Base-by-base conservation (phyloP, 2,797 vertebrate species). In the Cossypha dichroa region DNA sequence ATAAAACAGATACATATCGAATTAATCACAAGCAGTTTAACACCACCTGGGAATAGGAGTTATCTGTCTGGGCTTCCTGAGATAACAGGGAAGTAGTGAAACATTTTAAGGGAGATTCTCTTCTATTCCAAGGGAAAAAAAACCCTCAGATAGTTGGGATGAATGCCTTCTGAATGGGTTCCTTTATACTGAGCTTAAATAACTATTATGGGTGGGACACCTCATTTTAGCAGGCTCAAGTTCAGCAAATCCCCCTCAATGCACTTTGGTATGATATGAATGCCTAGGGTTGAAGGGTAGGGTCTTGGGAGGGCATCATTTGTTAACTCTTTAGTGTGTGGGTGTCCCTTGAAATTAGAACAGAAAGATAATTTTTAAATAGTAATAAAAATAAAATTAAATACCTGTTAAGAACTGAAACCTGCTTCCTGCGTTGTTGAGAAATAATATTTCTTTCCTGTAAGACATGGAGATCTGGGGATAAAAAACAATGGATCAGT, bases 211-310 rank as follows among this genome's bases (percentile, higher is more conserved):
- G 28, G 21, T 75, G 76, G 88, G 79, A 94, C 64, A 69, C 15
- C 40, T 87, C 59, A 60, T 93, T 94, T 93, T 76, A 81, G 33
- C 41, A 92, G 40, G 52, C 68, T 93, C 40, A 85, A 62, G 66
- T 72, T 92, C 86, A 91, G 36, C 56, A 88, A 90, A 90, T 93
- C 66, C 66, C 38, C 28, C 58, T 95, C 66, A 77, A 15, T 60
- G 49, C 33, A 76, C 55, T 84, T 85, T 67, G 69, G 72, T 67
- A 94, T 91, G 79, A 64, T 66, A 80, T 84, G 80, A 94, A 94
- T 93, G 64, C 75, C 69, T 59, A 15, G 59, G 56, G 70, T 52
- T 86, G 79, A 83, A 75, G 31, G 67, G 34, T 58, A 68, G 72
- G 72, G 66, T 49, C n/a, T 59, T 68, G 25, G 77, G 59, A 85